phyloP scores from a whole-genome alignment of 2,888 invertebrate species.

The Chrysolina americana region DNA sequence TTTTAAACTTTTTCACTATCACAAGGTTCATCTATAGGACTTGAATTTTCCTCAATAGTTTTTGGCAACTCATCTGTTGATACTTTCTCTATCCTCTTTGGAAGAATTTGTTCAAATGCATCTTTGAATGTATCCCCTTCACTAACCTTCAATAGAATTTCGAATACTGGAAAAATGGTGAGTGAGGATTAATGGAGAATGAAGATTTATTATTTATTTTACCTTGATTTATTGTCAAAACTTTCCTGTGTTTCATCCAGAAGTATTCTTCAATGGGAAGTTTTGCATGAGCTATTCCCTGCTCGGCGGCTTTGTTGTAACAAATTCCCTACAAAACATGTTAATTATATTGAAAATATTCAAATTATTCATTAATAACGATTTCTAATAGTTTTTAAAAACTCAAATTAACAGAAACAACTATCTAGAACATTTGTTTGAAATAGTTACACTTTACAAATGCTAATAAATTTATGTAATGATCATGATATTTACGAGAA shows the following conservation, averaged over 20 bases:
- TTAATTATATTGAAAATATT: not conserved
- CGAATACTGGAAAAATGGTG: slow-evolving; percentile 79
- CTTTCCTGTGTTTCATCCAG: slow-evolving; percentile 92
- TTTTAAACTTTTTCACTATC: not conserved
- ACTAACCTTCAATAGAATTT: slow-evolving; percentile 83
- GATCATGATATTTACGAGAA: too few relatives aligned
- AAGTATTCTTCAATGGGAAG: slow-evolving; percentile 92
- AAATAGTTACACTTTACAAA: too few relatives aligned
- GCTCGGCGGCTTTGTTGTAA: slow-evolving; percentile 83
- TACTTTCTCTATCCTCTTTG: slow-evolving; percentile 69
- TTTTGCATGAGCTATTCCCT: slow-evolving; percentile 85
- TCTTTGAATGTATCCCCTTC: slow-evolving; percentile 86
- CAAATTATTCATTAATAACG: too few relatives aligned
- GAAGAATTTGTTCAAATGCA: slow-evolving; percentile 83
- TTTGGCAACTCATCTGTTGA: slow-evolving; percentile 29
- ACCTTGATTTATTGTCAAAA: slow-evolving; percentile 97
- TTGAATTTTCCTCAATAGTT: not conserved
- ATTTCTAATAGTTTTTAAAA: too few relatives aligned
- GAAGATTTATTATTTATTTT: slow-evolving; percentile 49
- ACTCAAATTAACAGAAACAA: too few relatives aligned
- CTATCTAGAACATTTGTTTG: too few relatives aligned
- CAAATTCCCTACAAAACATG: slow-evolving; percentile 80
- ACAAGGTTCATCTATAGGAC: not conserved
- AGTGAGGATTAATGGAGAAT: slow-evolving; percentile 1
- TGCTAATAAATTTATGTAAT: too few relatives aligned